Evolutionary conservation across 2,113 vertebrate genomes (phyloP).

Genomic region (Gallinago undulata): DNA sequence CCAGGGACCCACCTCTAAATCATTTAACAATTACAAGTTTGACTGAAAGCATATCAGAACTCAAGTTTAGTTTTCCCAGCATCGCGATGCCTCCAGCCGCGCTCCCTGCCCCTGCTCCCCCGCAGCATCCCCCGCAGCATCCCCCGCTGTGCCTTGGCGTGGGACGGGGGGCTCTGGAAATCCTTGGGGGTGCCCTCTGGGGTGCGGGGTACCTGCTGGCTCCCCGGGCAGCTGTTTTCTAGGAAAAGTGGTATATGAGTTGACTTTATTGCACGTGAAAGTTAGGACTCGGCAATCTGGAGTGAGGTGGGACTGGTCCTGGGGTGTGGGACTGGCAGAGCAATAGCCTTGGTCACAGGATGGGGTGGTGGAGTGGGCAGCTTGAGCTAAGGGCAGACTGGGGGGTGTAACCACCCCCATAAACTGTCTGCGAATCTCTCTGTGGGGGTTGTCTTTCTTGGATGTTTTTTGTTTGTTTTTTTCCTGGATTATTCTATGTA

Average conservation of each 20-base stretch:
- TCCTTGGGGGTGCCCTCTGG: not conserved
- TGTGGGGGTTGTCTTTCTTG: not conserved
- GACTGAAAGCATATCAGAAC: not conserved
- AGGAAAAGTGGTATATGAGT: not conserved
- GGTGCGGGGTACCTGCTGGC: no score
- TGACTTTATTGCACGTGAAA: not conserved
- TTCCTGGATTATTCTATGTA: not conserved
- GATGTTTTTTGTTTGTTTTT: not conserved
- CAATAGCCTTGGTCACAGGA: accelerated
- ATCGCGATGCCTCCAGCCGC: no score
- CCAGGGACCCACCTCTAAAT: not conserved
- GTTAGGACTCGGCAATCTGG: not conserved
- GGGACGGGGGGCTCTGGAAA: not conserved
- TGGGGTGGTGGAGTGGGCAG: not conserved
- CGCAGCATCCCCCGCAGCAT: not conserved
- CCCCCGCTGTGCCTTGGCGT: not conserved
- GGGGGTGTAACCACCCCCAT: not conserved
- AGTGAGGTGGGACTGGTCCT: not conserved
- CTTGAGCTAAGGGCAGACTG: not conserved
- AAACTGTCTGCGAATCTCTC: not conserved
- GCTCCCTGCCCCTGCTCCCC: not conserved
- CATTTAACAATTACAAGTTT: not conserved
- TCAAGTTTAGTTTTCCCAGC: not conserved
- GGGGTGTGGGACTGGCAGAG: not conserved
- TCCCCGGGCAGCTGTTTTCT: not conserved